Evolutionary conservation across 2,888 invertebrate genomes (phyloP), one percentile per base, ranked within the genome.

Genomic region (Spicauda simplicius): DNA sequence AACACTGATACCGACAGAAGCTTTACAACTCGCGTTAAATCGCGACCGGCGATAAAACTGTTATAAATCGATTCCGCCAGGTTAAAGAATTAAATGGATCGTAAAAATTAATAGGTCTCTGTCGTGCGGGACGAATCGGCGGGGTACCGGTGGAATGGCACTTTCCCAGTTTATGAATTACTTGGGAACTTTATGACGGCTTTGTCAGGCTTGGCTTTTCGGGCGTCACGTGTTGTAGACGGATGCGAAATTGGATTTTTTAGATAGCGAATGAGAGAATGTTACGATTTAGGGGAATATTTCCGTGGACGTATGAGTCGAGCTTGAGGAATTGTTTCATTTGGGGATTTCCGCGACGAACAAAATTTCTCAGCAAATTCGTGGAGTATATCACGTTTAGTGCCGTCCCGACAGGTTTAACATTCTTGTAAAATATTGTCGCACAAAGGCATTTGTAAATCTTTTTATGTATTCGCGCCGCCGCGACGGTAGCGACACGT

Each of bases 101-200:
- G 89, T 91, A 90, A 92, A 90, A 91, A 91, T 90, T 90, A 91
- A 91, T 91, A 90, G 91, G 84, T 79, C 80, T 83, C 83, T 85
- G 85, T 85, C 84, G 82, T 81, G 77, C 71, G 77, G 81, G 79
- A 81, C 77, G 82, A 78, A 79, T 79, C 79, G 79, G 71, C 77
- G 72, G 76, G 74, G 74, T 76, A 74, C 75, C 73, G 72, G 73
- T 79, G 78, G 77, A 85, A 87, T 85, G 83, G 85, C 83, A 84
- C 82, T 86, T 87, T 80, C 79, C 80, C 82, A 84, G 78, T 88
- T 89, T 89, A 88, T 86, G 87, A 89, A 89, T 90, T 88, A 90
- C 88, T 88, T 84, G 77, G 83, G 77, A 86, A 88, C 81, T 90
- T 89, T 88, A 86, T 88, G 90, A 90, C 82, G 82, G 83, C 87